Percentiles rank a stretch among this genome's conserved stretches.
These are phyloP conservation scores for Chloropsis hardwickii DNA, from an alignment of 2,113 vertebrate genomes.

Conservation along the genomic window DNA sequence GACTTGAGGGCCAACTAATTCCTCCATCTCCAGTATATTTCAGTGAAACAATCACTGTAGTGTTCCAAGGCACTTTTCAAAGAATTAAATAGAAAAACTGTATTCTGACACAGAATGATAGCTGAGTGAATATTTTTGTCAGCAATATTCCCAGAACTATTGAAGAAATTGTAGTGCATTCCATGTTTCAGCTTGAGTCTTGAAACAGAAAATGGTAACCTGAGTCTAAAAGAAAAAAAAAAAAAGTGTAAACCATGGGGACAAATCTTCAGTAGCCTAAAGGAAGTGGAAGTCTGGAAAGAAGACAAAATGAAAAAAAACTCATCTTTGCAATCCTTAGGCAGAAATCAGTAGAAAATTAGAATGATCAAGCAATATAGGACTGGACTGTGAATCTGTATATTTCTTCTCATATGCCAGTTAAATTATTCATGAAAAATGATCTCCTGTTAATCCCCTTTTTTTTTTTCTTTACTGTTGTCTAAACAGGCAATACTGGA, in stretches of 20 bases:
- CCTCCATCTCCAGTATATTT: background rate
- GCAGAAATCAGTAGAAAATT: background rate
- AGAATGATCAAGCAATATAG: background rate
- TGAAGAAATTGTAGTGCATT: background rate
- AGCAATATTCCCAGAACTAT: background rate
- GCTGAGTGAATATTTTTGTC: background rate
- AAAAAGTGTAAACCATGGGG: background rate
- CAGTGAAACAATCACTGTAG: background rate
- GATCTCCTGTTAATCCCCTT: background rate
- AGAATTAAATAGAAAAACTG: background rate
- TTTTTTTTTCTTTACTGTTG: background rate
- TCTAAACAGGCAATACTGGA: background rate
- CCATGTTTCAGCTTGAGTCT: background rate
- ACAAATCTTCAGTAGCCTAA: background rate
- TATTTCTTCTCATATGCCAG: background rate
- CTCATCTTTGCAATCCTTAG: background rate
- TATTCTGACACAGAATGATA: background rate
- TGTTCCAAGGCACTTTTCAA: background rate
- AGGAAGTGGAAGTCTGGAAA: background rate
- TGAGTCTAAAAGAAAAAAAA: background rate
- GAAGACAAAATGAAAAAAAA: background rate
- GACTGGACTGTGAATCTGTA: background rate
- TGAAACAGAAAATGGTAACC: background rate
- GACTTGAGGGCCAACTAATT: background rate
- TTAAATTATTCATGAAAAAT: conserved; percentile 19